Base-by-base conservation (phyloP, 2,888 invertebrate genomes). In the Tachina fera region DNA sequence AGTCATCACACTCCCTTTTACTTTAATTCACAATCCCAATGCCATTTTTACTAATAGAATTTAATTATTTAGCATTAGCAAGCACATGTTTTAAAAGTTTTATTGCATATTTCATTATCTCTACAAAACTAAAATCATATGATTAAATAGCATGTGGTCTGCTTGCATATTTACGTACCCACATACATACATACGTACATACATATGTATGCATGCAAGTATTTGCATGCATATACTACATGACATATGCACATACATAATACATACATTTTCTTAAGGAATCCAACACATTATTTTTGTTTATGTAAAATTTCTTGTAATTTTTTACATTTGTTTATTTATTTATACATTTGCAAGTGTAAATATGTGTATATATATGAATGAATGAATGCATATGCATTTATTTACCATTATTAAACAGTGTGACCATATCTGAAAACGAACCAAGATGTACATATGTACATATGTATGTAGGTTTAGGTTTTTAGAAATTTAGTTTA, bases 61-160 rank as follows among this genome's bases (percentile, higher is more conserved):
- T 43, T 58, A 79, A 79, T 86, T 86, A 86, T 71, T 72, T 83
- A 83, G 83, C 71, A 61, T n/a, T 53, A 65, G 39, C 51, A 47
- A 75, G 53, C 81, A 81, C 75, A 81, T 81, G 81, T 47, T 70
- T 67, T 41, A 31, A 49, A 65, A 58, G 9, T 67, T 74, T 58
- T 58, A 16, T 51, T 56, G 16, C 0, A 58, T 43, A 11, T 51
- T 22, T 65, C 22, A 31, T 60, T 9, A 19, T 39, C 41, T 61
- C 31, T 56, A 41, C 19, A 43, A 53, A 75, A 47, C 65, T 41
- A 53, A 75, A 75, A 75, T 75, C 75, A 81, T 61, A 68, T 80
- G 80, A 80, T 65, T 60, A 43, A 2, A 60, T 65, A 31, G 22
- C 80, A 72, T 51, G 72, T 81, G 80, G 14, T 60, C n/a, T 53